Percentiles rank a stretch among this genome's conserved stretches.
Conservation (phyloP, 2,113 vertebrate genomes). For the Casuarius casuarius region DNA sequence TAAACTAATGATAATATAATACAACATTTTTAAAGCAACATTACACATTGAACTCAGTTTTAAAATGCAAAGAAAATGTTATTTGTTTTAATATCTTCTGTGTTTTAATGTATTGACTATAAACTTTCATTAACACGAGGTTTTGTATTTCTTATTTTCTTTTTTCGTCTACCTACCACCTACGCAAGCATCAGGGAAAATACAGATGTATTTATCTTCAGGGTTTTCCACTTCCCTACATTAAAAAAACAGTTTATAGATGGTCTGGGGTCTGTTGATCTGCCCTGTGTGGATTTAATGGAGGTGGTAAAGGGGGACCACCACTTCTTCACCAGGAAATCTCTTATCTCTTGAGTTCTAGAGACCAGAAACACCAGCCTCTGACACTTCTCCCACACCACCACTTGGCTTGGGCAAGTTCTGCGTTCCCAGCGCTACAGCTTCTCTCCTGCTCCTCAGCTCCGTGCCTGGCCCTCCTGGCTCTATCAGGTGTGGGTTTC, state of each 20-base stretch:
- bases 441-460: background rate
- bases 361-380: background rate
- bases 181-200: background rate
- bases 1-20: background rate
- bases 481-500: background rate
- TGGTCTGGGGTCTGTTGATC: background rate
- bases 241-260: background rate
- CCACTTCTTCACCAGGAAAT: background rate
- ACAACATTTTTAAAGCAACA: background rate
- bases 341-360: background rate
- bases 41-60: background rate
- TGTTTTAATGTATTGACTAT: background rate
- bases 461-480: background rate
- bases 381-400: background rate
- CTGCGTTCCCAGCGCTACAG: rapidly evolving
- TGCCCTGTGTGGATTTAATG: background rate
- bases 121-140: background rate
- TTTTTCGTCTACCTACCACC: background rate
- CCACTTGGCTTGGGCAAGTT: no score
- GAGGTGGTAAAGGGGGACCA: background rate
- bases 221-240: background rate
- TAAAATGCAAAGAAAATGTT: background rate
- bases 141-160: background rate
- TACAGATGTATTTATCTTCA: background rate
- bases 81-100: background rate